Evolutionary conservation across 1,140 invertebrate genomes (phyloP).

Genomic region (Physella acuta): DNA sequence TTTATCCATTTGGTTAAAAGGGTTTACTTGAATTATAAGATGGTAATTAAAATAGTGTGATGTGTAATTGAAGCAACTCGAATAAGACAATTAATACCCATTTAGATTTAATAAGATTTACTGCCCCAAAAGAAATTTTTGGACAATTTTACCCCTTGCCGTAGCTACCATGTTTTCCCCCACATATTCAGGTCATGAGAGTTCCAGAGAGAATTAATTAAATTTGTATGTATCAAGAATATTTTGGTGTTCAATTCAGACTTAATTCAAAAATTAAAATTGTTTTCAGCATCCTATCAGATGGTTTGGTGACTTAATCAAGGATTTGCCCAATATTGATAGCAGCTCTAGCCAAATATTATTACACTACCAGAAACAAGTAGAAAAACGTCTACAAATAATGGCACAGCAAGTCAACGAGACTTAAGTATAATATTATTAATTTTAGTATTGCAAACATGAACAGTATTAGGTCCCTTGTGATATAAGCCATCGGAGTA

Average conservation of each 20-base stretch:
- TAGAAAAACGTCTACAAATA: neutral
- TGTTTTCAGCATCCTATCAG: slow-evolving; percentile 11
- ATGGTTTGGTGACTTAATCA: slow-evolving; percentile 14
- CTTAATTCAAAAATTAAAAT: neutral
- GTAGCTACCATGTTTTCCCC: neutral
- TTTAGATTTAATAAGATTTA: neutral
- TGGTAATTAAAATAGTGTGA: neutral
- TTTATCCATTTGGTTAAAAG: neutral
- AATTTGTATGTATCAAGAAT: neutral
- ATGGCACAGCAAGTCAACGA: neutral
- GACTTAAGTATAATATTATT: neutral
- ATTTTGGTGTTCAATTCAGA: neutral
- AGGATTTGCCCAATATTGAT: neutral
- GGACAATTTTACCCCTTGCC: neutral
- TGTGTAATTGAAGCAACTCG: neutral
- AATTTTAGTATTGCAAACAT: neutral
- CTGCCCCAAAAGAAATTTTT: neutral
- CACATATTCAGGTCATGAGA: neutral
- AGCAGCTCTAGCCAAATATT: slow-evolving; percentile 9
- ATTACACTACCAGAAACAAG: slow-evolving; percentile 6
- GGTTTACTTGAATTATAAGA: neutral
- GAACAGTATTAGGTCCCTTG: neutral
- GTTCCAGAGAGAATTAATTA: neutral
- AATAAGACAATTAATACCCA: neutral
- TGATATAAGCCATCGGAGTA: neutral